Base-by-base conservation (phyloP, 2,888 invertebrate genomes). In the Drosophila mulleri region DNA sequence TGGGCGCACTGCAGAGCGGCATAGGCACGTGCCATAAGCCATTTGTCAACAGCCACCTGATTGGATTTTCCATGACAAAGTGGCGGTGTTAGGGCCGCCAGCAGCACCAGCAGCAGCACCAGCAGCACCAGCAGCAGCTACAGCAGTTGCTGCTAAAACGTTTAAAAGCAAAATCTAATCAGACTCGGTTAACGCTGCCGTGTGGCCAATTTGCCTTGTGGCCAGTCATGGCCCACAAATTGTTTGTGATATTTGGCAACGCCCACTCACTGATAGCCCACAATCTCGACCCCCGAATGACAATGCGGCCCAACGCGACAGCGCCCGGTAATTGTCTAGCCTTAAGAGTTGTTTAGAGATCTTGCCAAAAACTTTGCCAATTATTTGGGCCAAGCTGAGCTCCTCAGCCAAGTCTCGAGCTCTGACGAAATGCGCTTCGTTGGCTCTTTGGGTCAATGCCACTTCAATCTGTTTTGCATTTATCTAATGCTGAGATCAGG, bases 11-110 rank as follows among this genome's bases (percentile, higher is more conserved):
- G 44, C 16, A 47, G 29, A 6, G 73, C 44, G 52, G 73, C 53
- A 61, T 64, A 71, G 83, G 79, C 83, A 83, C 81, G 83, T 86
- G 83, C 81, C 86, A 83, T 81, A 86, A 83, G 79, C 72, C 83
- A 83, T 83, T 86, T 83, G 86, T 86, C 83, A 83, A 81, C 79
- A 74, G 59, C 23, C 65, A 75, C 77, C 86, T 81, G 83, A 86
- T 86, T 83, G 83, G 83, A 83, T 86, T 64, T 50, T 75, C 78
- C 63, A 72, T 65, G 67, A 65, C 74, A 66, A 70, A 78, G 82
- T 66, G 74, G 56, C 68, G 72, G 56, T 64, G 56, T 58, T 72
- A 61, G 26, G 16, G 67, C 60, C 50, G 47, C 47, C 52, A 56
- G 50, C 35, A 53, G 52, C 50, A n/a, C 42, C 12, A 14, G n/a